phyloP scores from a whole-genome alignment of 1,140 invertebrate genomes.

The Brachionus koreanus region DNA sequence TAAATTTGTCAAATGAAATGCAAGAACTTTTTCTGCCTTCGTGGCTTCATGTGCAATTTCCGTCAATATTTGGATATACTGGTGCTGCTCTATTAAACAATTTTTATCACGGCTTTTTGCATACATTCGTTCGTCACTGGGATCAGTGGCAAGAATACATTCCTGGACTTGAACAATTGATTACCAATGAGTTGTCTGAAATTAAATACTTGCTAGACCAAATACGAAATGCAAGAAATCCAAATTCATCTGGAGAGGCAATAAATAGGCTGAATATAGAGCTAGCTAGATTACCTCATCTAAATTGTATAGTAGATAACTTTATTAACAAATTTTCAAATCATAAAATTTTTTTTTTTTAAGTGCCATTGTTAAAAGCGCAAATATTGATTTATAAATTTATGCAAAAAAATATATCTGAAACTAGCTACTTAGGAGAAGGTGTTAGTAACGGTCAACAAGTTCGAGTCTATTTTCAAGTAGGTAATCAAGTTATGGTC shows the following conservation, averaged over 20 bases:
- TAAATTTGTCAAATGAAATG: too few species aligned
- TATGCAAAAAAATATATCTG: not conserved
- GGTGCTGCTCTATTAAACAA: not conserved
- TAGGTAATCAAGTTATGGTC: not conserved
- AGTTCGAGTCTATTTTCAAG: not conserved
- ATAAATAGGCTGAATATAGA: not conserved
- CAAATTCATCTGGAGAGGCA: not conserved
- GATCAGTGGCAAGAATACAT: not conserved
- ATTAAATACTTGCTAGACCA: not conserved
- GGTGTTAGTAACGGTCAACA: not conserved
- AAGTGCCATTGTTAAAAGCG: not conserved
- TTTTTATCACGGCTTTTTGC: not conserved
- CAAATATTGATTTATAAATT: not conserved
- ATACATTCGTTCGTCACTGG: not conserved
- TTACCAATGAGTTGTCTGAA: not conserved
- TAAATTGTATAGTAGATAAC: not conserved
- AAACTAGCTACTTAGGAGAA: not conserved
- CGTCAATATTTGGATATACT: too few species aligned
- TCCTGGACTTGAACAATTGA: not conserved
- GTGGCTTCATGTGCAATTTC: too few species aligned
- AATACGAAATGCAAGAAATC: not conserved
- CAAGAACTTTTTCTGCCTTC: too few species aligned
- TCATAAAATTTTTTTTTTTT: not conserved
- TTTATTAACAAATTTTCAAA: not conserved
- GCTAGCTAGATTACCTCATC: not conserved